phyloP scores from a whole-genome alignment of 1,140 invertebrate species.

The Phymorhynchus buccinoides region DNA sequence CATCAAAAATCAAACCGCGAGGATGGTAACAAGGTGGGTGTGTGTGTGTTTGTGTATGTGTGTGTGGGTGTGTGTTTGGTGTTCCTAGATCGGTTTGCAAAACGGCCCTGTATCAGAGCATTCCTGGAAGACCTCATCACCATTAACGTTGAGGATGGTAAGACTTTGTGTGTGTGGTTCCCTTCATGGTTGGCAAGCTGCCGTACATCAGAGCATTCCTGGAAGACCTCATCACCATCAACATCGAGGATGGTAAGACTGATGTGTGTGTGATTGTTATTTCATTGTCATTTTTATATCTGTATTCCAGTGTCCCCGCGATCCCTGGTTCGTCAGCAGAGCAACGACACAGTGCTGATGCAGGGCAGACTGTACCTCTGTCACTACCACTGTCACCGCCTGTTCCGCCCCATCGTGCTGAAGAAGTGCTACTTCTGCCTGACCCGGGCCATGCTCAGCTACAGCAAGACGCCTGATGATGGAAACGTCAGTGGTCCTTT shows the following conservation, averaged over 20 bases:
- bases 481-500: conserved; percentile 16
- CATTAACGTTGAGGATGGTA: no score
- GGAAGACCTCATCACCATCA: conserved; percentile 48
- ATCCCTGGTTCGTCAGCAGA: conserved; percentile 46
- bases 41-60: no score
- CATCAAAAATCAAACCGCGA: no score
- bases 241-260: conserved; percentile 41
- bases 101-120: no score
- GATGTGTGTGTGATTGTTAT: no score
- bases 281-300: no score
- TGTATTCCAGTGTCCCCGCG: conserved; percentile 41
- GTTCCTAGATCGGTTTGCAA: no score
- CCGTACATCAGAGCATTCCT: conserved; percentile 48
- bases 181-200: conserved; percentile 48
- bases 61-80: no score
- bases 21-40: no score
- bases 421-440: conserved; percentile 60
- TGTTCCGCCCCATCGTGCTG: conserved; percentile 51
- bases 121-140: no score
- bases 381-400: conserved; percentile 50
- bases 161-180: no score
- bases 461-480: conserved; percentile 49
- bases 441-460: conserved; percentile 49
- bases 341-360: conserved; percentile 52
- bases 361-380: conserved; percentile 54